These are phyloP conservation scores for Eupithecia pulchellata DNA, from an alignment of 2,888 invertebrate species.

Conservation along the genomic window DNA sequence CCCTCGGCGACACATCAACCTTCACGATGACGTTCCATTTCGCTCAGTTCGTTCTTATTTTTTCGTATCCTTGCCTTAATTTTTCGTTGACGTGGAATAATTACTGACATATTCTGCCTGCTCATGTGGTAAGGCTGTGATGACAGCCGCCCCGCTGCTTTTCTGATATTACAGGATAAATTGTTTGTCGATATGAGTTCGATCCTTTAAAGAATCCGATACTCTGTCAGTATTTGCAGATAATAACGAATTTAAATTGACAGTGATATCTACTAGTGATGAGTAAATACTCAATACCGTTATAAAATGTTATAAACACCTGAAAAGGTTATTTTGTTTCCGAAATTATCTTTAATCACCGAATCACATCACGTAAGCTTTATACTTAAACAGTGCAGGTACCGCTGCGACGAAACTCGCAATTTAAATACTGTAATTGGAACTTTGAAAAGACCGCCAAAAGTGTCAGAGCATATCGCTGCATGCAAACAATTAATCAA, in stretches of 20 bases:
- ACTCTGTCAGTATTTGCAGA: not conserved
- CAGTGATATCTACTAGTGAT: not conserved
- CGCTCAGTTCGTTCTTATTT: constrained; percentile 69
- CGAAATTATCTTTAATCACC: constrained; percentile 4
- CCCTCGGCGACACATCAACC: constrained; percentile 69
- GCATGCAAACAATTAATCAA: constrained; percentile 66
- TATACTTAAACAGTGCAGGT: constrained; percentile 14
- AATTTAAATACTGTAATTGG: constrained; percentile 29
- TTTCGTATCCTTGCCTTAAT: constrained; percentile 74
- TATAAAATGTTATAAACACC: not conserved
- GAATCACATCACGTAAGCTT: constrained; percentile 7
- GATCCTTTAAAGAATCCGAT: constrained; percentile 3
- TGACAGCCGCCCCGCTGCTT: constrained; percentile 66
- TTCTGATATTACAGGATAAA: constrained; percentile 57
- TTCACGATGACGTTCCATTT: constrained; percentile 71
- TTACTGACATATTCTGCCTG: constrained; percentile 65
- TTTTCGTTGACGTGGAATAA: constrained; percentile 78
- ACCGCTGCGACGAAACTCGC: constrained; percentile 3
- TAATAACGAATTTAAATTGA: not conserved
- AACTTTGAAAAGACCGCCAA: constrained; percentile 46
- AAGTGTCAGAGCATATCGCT: constrained; percentile 54
- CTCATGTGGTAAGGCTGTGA: constrained; percentile 68
- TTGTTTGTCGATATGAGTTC: constrained; percentile 17
- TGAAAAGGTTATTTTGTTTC: not conserved
- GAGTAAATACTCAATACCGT: not conserved